phyloP scores from a whole-genome alignment of 2,888 invertebrate species.

The Branchinecta sandiegonensis region DNA sequence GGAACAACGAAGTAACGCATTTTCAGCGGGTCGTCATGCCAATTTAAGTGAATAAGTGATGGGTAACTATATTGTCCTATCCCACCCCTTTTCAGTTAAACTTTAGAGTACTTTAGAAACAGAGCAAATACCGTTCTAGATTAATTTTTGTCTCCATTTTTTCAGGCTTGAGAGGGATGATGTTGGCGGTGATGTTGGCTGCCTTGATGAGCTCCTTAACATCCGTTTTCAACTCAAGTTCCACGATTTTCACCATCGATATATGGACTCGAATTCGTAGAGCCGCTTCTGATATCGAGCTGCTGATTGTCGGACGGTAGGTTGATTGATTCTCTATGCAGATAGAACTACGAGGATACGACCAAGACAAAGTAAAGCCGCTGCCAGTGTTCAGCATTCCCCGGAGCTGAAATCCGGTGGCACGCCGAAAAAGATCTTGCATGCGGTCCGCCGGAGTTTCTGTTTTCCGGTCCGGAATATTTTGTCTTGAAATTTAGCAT shows the following conservation, averaged over 20 bases:
- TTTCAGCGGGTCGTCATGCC: too few relatives aligned
- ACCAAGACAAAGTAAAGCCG: background rate
- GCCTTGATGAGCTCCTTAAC: conserved; percentile 40
- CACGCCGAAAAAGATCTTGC: too few relatives aligned
- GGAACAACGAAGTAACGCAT: too few relatives aligned
- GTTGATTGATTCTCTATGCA: conserved; percentile 32
- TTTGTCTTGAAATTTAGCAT: too few relatives aligned
- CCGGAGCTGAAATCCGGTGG: too few relatives aligned
- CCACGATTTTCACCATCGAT: conserved; percentile 37
- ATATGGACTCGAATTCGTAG: conserved; percentile 38
- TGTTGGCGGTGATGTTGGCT: conserved; percentile 41
- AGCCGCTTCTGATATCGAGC: conserved; percentile 34
- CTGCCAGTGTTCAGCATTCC: background rate
- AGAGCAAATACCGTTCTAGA: too few relatives aligned
- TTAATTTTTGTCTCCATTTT: background rate
- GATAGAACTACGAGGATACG: background rate
- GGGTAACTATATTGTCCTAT: too few relatives aligned
- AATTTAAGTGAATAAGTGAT: too few relatives aligned
- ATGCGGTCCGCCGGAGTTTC: too few relatives aligned
- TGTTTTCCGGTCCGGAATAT: too few relatives aligned
- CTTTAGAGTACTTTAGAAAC: too few relatives aligned
- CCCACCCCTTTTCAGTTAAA: too few relatives aligned
- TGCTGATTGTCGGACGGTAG: conserved; percentile 39
- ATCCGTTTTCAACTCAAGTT: conserved; percentile 42
- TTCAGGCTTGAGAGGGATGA: conserved; percentile 35